These are phyloP conservation scores for Lota lota DNA, from an alignment of 2,113 vertebrate genomes.

Conservation along the genomic window DNA sequence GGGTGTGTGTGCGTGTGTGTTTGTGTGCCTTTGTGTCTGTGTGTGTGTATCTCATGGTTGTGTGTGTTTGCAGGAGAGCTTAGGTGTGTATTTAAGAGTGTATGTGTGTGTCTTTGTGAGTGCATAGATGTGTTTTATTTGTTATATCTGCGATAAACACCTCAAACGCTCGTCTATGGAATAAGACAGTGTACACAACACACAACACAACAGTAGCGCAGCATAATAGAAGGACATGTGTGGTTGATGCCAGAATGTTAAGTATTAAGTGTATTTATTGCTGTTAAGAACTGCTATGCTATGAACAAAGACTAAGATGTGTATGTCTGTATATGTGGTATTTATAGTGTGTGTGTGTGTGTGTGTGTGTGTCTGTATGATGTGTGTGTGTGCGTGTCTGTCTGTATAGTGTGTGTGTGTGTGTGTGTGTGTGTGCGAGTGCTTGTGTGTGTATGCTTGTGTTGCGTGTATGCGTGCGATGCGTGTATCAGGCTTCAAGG, in stretches of 20 bases:
- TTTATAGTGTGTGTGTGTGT: too few relatives aligned
- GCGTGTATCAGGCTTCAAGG: background rate
- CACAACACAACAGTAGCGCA: too few relatives aligned
- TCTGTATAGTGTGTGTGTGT: background rate
- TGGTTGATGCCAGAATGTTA: too few relatives aligned
- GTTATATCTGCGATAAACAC: too few relatives aligned
- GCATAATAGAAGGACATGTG: too few relatives aligned
- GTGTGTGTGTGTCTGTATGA: background rate
- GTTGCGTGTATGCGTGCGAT: background rate
- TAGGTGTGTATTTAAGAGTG: background rate
- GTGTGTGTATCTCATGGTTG: background rate
- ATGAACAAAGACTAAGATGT: too few relatives aligned
- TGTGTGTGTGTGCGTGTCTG: background rate
- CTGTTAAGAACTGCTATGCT: too few relatives aligned
- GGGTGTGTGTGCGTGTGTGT: background rate
- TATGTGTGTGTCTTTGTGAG: background rate
- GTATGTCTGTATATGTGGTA: too few relatives aligned
- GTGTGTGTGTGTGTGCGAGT: background rate
- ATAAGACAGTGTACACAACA: too few relatives aligned
- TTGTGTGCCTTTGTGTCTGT: background rate
- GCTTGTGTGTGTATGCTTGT: background rate
- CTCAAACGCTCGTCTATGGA: too few relatives aligned
- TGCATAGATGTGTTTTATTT: background rate
- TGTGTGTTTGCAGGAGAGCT: background rate
- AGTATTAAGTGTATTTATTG: too few relatives aligned